A percentile compares a stretch with the other conserved stretches of the same genome.
phyloP scores from a whole-genome alignment of 2,113 vertebrate species.

The Bujurquina vittata region DNA sequence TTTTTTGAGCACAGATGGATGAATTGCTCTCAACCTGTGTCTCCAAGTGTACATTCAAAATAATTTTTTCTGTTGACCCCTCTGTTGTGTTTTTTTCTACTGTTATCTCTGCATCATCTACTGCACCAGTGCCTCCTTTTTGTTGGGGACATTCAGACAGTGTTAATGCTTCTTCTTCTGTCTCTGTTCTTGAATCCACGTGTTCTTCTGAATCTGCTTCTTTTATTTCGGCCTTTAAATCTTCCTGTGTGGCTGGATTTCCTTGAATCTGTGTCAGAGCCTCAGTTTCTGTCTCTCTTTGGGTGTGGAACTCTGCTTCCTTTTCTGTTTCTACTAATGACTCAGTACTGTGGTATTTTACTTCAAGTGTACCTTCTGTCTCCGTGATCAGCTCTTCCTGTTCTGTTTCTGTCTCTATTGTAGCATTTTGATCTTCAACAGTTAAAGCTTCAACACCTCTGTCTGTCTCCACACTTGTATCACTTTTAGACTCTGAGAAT shows the following conservation, averaged over 20 bases:
- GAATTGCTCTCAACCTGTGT: background rate
- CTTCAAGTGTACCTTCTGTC: conserved; percentile 4
- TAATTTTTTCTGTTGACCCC: background rate
- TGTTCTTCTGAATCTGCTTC: background rate
- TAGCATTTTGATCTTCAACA: background rate
- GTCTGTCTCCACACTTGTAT: conserved; percentile 6
- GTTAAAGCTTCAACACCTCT: background rate
- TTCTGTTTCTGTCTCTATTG: background rate
- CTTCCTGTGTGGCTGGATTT: background rate
- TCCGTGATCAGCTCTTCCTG: conserved; percentile 11
- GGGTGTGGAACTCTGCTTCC: conserved; percentile 8
- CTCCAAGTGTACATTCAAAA: background rate
- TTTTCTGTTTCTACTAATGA: conserved; percentile 25
- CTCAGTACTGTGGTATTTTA: conserved; percentile 24
- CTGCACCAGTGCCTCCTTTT: background rate
- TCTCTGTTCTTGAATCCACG: background rate
- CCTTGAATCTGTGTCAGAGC: background rate
- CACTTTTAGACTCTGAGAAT: background rate
- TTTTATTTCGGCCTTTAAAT: background rate
- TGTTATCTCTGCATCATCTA: background rate
- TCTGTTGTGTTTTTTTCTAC: background rate
- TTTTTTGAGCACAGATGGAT: background rate
- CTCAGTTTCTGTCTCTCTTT: conserved; percentile 14
- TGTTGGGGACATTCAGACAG: conserved; percentile 3
- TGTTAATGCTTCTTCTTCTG: conserved; percentile 3